Evolutionary conservation across 2,888 invertebrate species (phyloP), one percentile per base, ranked within the genome.

Genomic region (Morpho achilles): DNA sequence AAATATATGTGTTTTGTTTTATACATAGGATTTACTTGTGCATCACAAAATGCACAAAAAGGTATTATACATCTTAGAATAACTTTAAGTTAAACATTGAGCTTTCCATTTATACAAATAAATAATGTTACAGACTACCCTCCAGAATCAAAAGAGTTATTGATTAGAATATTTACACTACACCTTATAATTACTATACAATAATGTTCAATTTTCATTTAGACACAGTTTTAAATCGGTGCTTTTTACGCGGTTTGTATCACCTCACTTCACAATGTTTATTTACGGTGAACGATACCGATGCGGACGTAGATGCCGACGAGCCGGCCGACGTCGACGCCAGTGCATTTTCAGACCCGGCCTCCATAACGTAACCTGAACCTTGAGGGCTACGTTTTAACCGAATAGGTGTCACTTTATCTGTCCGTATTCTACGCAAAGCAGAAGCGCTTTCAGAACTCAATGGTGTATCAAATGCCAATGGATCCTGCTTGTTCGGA

Each of bases 251-350:
- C 65, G 69, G 72, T 80, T 79, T 84, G 87, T 94, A 96, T 96
- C 96, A 96, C 93, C 96, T 96, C 93, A 96, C 96, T 93, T 95
- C 95, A 91, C 95, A 95, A 92, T 95, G 95, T 92, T 95, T 95
- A 82, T 93, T 94, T 74, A 94, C 91, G 77, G 94, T 91, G 78
- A 93, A 91, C 65, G 93, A 70, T 64, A 75, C 67, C 51, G 62
- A 40, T 62, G 52, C 41, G 53, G 58, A 58, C 68, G 62, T 70
- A 77, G 61, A 70, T 72, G 59, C 55, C 57, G 67, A 50, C 55
- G 61, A 51, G 61, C 69, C 58, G 60, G 53, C 51, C 42, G 64
- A 58, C 65, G 66, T 59, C 53, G 70, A 67, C 67, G 74, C 71
- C 66, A 80, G 66, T 57, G 78, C 81, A 49, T 79, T 78, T 65